phyloP scores from a whole-genome alignment of 2,888 invertebrate species.

The Torymus texanus region DNA sequence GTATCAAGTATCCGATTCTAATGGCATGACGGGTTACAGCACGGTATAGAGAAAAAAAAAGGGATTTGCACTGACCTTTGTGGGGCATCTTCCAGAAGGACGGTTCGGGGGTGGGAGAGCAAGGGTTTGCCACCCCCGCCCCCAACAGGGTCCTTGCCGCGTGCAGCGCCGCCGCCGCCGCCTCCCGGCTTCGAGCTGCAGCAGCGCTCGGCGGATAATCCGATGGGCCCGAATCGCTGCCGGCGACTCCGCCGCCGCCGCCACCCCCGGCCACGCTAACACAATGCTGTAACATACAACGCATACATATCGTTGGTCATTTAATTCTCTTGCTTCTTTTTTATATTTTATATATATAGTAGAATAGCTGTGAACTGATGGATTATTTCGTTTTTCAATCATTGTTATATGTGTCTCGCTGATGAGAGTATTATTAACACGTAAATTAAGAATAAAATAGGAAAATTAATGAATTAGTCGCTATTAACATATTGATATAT shows the following conservation, averaged over 20 bases:
- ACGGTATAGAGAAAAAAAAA: too few relatives aligned
- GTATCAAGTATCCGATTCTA: too few relatives aligned
- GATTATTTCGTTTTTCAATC: neutral
- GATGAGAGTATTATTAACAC: too few relatives aligned
- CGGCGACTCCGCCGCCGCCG: conserved; percentile 73
- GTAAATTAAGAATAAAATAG: neutral
- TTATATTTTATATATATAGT: too few relatives aligned
- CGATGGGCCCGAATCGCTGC: conserved; percentile 75
- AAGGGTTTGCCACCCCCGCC: conserved; percentile 81
- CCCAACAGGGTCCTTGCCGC: conserved; percentile 77
- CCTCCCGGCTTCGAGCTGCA: conserved; percentile 75
- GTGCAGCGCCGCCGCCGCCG: conserved; percentile 77
- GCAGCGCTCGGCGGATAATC: conserved; percentile 73
- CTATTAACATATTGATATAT: too few relatives aligned
- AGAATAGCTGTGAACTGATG: too few relatives aligned
- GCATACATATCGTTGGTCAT: neutral
- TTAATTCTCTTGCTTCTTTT: too few relatives aligned
- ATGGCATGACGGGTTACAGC: too few relatives aligned
- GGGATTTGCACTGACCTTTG: conserved; percentile 80
- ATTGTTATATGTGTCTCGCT: neutral
- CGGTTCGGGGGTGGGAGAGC: conserved; percentile 84
- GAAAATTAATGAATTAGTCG: too few relatives aligned
- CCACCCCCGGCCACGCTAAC: conserved; percentile 75
- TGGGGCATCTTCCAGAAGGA: conserved; percentile 92
- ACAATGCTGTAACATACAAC: conserved; percentile 69